Evolutionary conservation across 2,113 vertebrate genomes (phyloP).

Genomic region (Cairina moschata): DNA sequence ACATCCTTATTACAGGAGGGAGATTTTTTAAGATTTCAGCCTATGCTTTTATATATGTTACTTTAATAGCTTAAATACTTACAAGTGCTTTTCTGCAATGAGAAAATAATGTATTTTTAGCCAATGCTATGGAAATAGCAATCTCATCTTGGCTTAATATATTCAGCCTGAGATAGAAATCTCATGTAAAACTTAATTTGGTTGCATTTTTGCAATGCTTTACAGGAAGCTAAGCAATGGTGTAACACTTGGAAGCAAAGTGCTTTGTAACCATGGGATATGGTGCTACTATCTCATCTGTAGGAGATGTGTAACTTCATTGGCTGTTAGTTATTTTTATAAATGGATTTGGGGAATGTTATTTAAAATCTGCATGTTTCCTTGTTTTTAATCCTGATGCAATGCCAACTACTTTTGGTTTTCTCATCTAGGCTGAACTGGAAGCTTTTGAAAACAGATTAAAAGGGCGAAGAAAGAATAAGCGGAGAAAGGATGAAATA

Average conservation of each 20-base stretch:
- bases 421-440: conserved; percentile 87
- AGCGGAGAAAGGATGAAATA: conserved; percentile 84
- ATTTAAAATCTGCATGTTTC: not conserved
- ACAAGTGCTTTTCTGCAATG: not conserved
- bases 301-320: not conserved
- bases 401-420: not conserved
- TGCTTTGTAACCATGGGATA: not conserved
- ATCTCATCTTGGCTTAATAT: not conserved
- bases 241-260: not conserved
- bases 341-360: not conserved
- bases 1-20: accelerated
- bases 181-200: not conserved
- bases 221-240: not conserved
- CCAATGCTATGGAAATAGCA: not conserved
- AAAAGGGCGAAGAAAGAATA: conserved; percentile 89
- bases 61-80: not conserved
- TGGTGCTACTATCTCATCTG: not conserved
- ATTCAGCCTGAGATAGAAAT: not conserved
- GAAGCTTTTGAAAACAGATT: conserved; percentile 95
- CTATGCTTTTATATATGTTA: accelerated
- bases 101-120: not conserved
- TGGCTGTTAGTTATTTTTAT: not conserved
- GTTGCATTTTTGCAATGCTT: not conserved
- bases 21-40: not conserved
- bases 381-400: not conserved